Evolutionary conservation across 2,888 invertebrate species (phyloP).

Genomic region (Dryocosmus kuriphilus): DNA sequence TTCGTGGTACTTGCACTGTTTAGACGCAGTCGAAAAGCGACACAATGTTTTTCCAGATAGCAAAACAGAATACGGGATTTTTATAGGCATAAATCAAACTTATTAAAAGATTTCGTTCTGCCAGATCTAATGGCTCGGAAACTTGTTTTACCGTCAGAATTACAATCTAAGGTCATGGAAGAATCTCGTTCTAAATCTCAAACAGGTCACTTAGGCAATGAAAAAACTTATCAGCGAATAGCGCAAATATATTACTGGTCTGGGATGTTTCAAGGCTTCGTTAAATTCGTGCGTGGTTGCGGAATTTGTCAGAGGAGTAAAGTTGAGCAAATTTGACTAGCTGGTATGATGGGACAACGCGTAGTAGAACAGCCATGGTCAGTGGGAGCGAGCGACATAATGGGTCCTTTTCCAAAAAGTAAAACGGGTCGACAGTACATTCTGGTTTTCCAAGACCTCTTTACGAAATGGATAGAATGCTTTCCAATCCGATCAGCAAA

Average conservation of each 20-base stretch:
- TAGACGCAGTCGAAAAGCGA: not conserved
- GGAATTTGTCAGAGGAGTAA: not conserved
- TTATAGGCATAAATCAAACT: not conserved
- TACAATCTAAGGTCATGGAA: not conserved
- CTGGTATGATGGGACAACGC: no score
- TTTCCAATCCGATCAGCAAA: no score
- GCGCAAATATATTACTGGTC: not conserved
- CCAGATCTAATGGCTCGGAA: constrained; percentile 39
- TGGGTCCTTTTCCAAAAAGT: no score
- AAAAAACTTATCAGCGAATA: not conserved
- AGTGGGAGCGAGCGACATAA: no score
- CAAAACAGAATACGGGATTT: not conserved
- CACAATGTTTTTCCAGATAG: not conserved
- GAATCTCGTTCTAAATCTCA: constrained; percentile 34
- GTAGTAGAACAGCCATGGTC: no score
- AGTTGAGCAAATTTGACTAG: not conserved
- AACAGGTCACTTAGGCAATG: constrained; percentile 35
- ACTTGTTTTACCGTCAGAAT: constrained; percentile 10
- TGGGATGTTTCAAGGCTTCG: not conserved
- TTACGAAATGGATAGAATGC: no score
- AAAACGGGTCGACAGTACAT: no score
- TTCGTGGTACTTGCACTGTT: not conserved
- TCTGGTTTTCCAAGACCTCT: no score
- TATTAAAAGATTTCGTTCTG: not conserved
- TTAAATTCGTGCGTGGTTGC: not conserved